Percentiles rank a stretch among this genome's conserved stretches.
Evolutionary conservation across 2,797 vertebrate species (phyloP).

Genomic region (Carcharodon carcharias): DNA sequence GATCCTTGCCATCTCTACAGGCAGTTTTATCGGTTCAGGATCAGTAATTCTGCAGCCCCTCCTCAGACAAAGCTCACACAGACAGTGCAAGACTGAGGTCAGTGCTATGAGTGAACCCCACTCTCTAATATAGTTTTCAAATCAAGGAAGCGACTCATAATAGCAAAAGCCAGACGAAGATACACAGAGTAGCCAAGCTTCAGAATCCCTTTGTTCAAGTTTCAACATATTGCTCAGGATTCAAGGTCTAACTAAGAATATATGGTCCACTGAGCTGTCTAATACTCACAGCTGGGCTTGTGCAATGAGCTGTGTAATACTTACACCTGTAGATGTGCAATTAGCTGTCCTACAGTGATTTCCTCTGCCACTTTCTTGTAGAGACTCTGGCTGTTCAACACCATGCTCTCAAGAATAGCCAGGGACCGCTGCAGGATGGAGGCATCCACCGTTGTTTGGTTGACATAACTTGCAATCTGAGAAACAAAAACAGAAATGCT

Average conservation of each 20-base stretch:
- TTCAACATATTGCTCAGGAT: background rate
- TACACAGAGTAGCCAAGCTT: background rate
- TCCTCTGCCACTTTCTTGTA: conserved; percentile 93
- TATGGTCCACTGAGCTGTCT: conserved; percentile 40
- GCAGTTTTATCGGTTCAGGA: background rate
- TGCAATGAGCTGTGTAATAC: conserved; percentile 54
- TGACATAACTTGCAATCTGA: conserved; percentile 91
- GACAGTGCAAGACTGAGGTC: background rate
- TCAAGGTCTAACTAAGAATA: conserved; percentile 45
- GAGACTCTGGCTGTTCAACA: conserved; percentile 93
- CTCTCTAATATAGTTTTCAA: background rate
- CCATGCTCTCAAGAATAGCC: conserved; percentile 97
- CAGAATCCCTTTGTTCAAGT: background rate
- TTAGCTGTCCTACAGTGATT: conserved; percentile 95
- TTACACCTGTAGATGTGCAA: conserved; percentile 98
- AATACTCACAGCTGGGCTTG: conserved; percentile 39
- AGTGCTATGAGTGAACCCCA: background rate
- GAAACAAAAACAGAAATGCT: background rate
- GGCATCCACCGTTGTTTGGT: conserved; percentile 90
- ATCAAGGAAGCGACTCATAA: background rate
- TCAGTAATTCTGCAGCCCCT: background rate
- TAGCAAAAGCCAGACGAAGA: background rate
- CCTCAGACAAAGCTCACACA: background rate
- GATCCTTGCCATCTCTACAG: background rate
- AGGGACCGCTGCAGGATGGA: conserved; percentile 94